Conservation (phyloP, 2,888 invertebrate species). For the Platycheirus rosarum region DNA sequence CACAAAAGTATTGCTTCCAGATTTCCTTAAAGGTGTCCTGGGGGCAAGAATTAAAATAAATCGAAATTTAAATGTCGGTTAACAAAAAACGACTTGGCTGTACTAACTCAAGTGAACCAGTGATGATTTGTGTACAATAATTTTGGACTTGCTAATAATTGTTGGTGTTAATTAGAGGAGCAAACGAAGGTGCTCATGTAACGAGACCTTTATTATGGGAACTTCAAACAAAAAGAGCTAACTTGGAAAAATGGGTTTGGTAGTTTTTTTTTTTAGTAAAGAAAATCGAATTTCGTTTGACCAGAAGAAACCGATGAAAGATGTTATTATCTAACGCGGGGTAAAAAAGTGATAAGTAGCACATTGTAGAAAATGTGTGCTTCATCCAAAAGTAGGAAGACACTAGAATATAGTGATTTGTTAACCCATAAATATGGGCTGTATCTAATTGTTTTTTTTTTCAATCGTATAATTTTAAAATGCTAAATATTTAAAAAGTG, state of each 20-base stretch:
- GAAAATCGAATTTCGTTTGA: neutral
- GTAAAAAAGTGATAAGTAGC: no score
- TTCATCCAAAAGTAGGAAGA: no score
- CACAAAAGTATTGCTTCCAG: neutral
- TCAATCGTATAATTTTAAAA: no score
- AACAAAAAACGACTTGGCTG: neutral
- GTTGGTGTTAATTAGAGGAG: conserved; percentile 9
- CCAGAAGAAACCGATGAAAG: neutral
- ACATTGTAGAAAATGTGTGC: no score
- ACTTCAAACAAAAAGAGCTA: conserved; percentile 13
- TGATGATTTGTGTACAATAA: neutral
- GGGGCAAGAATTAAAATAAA: neutral
- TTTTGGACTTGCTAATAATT: neutral
- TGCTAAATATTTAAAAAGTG: no score
- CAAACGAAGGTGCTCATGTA: conserved; percentile 8
- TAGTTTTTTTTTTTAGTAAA: neutral
- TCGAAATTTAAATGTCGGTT: neutral
- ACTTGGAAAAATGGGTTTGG: neutral
- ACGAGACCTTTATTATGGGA: conserved; percentile 19
- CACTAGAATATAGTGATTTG: no score
- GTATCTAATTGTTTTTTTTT: no score
- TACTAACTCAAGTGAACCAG: neutral
- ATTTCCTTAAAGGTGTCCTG: neutral
- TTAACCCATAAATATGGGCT: no score
- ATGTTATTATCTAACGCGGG: neutral